These are phyloP conservation scores for Hexactinellida sp. DNA, from an alignment of 37 sponge, comb jelly and placozoan species.

Conservation along the genomic window DNA sequence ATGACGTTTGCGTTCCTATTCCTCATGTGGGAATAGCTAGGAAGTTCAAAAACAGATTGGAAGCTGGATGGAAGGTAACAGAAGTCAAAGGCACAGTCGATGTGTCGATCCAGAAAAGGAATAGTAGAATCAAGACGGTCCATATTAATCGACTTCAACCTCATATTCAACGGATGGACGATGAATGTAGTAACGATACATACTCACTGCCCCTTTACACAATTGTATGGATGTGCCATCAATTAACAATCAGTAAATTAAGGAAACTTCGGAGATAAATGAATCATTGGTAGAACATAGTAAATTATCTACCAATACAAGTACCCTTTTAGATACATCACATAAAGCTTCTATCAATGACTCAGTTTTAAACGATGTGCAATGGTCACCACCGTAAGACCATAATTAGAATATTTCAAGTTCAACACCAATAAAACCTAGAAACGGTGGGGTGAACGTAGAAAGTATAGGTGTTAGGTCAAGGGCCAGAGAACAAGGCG, in stretches of 20 bases:
- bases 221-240: too few relatives aligned
- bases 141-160: conserved; percentile 24
- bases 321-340: not conserved
- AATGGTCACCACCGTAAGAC: not conserved
- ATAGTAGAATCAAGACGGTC: conserved; percentile 10
- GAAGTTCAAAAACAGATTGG: conserved; percentile 44
- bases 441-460: too few relatives aligned
- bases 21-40: conserved; percentile 29
- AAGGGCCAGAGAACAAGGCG: not conserved
- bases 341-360: not conserved
- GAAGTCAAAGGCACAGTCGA: conserved; percentile 16
- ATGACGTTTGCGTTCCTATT: conserved; percentile 38
- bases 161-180: not conserved
- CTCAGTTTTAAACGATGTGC: not conserved
- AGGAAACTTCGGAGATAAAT: not conserved
- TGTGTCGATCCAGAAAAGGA: conserved; percentile 22
- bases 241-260: too few relatives aligned
- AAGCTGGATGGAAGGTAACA: conserved; percentile 33
- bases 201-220: not conserved
- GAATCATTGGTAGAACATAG: not conserved
- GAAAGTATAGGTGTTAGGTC: not conserved
- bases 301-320: not conserved
- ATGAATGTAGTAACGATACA: not conserved
- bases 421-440: not conserved
- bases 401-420: not conserved